phyloP scores from a whole-genome alignment of 2,797 vertebrate genomes.

The Neosalanx taihuensis region DNA sequence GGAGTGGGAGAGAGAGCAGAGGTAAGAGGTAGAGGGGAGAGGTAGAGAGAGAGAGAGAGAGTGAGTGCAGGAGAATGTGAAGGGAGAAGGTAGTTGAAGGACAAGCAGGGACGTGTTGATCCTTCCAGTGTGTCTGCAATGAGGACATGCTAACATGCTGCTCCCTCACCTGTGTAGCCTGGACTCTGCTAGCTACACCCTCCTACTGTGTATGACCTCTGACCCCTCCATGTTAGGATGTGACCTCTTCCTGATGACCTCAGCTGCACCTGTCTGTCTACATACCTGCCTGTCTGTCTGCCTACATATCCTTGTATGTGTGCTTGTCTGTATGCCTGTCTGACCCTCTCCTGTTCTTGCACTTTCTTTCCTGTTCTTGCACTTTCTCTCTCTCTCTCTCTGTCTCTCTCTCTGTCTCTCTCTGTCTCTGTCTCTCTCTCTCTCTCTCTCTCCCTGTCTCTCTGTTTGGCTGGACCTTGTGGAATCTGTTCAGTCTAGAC shows the following conservation, averaged over 20 bases:
- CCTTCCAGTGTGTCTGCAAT: neutral
- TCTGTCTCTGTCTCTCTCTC: neutral
- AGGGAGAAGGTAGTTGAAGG: neutral
- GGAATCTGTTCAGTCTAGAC: slow-evolving; percentile 75
- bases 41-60: neutral
- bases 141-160: too few species aligned
- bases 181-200: too few species aligned
- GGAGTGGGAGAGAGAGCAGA: neutral
- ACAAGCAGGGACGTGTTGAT: neutral
- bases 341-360: neutral
- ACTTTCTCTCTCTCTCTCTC: neutral
- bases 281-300: too few species aligned
- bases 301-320: too few species aligned
- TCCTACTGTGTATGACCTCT: neutral
- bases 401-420: neutral
- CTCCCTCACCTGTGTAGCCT: too few species aligned
- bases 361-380: neutral
- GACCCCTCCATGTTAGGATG: slow-evolving; percentile 7
- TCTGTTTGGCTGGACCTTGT: slow-evolving; percentile 63
- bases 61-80: neutral
- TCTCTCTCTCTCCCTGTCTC: slow-evolving; percentile 24
- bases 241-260: slow-evolving; percentile 32
- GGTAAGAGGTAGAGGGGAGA: neutral
- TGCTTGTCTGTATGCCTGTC: neutral
- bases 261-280: neutral